phyloP scores from a whole-genome alignment of 2,888 invertebrate species.

The Portevinia maculata region DNA sequence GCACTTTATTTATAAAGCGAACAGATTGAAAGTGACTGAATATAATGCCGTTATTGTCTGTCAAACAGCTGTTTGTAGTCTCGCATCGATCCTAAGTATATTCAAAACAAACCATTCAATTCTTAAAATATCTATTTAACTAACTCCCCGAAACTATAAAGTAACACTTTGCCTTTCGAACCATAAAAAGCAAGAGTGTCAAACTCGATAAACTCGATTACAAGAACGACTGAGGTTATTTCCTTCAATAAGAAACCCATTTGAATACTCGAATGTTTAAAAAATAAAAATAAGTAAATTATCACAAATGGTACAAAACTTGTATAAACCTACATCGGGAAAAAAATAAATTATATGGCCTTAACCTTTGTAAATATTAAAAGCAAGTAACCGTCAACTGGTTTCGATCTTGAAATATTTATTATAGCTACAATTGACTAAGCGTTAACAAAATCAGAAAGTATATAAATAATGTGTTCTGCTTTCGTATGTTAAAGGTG shows the following conservation, averaged over 20 bases:
- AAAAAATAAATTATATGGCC: not conserved
- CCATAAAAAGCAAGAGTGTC: not conserved
- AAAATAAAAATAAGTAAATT: not conserved
- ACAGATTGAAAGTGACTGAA: no score
- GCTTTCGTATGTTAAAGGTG: no score
- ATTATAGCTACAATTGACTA: not conserved
- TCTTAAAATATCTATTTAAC: not conserved
- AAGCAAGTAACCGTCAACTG: not conserved
- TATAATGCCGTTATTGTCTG: no score
- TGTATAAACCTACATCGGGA: not conserved
- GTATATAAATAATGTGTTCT: no score
- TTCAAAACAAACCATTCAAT: not conserved
- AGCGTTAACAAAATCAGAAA: no score
- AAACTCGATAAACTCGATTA: conserved; percentile 1
- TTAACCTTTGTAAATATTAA: conserved; percentile 11
- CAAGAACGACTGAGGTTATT: not conserved
- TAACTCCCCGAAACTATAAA: not conserved
- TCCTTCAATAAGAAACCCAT: not conserved
- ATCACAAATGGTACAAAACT: not conserved
- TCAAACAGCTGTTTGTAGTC: no score
- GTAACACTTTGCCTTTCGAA: not conserved
- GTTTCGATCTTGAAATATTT: not conserved
- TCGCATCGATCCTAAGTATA: no score
- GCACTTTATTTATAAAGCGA: no score
- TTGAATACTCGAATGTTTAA: not conserved